Evolutionary conservation across 2,113 vertebrate genomes (phyloP), one percentile per base, ranked within the genome.

Genomic region (Murina feae): DNA sequence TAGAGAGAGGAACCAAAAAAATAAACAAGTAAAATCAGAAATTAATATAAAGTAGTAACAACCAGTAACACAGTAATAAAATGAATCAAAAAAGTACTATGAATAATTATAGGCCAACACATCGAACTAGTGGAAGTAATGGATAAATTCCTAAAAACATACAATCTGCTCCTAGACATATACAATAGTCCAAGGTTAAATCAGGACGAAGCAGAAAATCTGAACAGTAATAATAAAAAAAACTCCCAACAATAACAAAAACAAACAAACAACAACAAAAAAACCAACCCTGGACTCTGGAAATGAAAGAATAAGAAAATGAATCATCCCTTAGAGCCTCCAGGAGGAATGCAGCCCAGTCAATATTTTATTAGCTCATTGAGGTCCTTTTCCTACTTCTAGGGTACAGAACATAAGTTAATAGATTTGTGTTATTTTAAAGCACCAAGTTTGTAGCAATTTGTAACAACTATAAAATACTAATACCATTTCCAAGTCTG

Each of bases 281-380:
- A 74, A 74, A 47, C n/a, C n/a, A 49, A 4, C 72, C 44, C 44
- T 75, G 72, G 44, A 49, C 44, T 83, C 35, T 21, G 9, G 44
- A 44, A 21, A 23, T 1, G 2, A 39, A 42, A 44, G 9, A 0
- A 9, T 5, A 79, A 68, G 42, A 16, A 35, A 68, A 49, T 5
- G 21, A 2, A 32, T 32, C 5, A 1, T 7, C 20, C 42, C 2
- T 49, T 16, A n/a, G 23, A 13, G 0, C 0, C 10, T 42, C 16
- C 28, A 58, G 3, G 71, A 80, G 8, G 21, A 80, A 65, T 28
- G 2, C 5, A 68, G 25, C 0, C 9, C 35, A 79, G 23, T 9
- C 32, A 17, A 13, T 6, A 32, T 9, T 17, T 44, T 66, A 58
- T 28, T 30, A 86, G 30, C 3, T 2, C 1, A 25, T 1, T 11